phyloP scores from a whole-genome alignment of 2,888 invertebrate species.

The Chaetogeoica ovagalla region DNA sequence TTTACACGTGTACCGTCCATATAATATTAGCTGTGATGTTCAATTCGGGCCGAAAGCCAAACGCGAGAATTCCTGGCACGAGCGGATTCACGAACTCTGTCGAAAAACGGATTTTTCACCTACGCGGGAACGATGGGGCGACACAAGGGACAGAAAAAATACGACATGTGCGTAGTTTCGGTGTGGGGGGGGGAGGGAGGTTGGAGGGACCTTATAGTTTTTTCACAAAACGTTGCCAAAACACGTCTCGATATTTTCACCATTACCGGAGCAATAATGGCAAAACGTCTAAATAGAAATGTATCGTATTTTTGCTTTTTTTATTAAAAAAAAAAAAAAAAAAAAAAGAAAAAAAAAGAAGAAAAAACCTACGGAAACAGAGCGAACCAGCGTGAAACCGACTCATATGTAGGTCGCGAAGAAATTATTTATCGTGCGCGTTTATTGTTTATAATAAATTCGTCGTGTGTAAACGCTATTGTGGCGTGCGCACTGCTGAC shows the following conservation, averaged over 20 bases:
- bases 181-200: too few species aligned
- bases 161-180: slow-evolving; percentile 11
- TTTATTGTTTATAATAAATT: slow-evolving; percentile 3
- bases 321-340: too few species aligned
- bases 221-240: slow-evolving; percentile 44
- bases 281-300: background rate
- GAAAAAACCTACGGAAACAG: too few species aligned
- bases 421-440: too few species aligned
- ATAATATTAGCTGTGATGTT: background rate
- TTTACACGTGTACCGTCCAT: too few species aligned
- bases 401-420: slow-evolving; percentile 31
- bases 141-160: background rate
- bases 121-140: slow-evolving; percentile 22
- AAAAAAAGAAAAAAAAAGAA: too few species aligned
- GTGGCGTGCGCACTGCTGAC: background rate
- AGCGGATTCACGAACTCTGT: background rate
- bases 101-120: slow-evolving; percentile 41
- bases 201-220: background rate
- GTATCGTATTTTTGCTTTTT: too few species aligned
- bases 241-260: slow-evolving; percentile 20
- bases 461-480: slow-evolving; percentile 29
- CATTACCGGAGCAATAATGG: background rate
- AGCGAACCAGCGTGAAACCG: background rate
- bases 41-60: slow-evolving; percentile 30
- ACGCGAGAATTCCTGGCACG: slow-evolving; percentile 26